Evolutionary conservation across 2,888 invertebrate genomes (phyloP).

Genomic region (Dryomyza anilis): DNA sequence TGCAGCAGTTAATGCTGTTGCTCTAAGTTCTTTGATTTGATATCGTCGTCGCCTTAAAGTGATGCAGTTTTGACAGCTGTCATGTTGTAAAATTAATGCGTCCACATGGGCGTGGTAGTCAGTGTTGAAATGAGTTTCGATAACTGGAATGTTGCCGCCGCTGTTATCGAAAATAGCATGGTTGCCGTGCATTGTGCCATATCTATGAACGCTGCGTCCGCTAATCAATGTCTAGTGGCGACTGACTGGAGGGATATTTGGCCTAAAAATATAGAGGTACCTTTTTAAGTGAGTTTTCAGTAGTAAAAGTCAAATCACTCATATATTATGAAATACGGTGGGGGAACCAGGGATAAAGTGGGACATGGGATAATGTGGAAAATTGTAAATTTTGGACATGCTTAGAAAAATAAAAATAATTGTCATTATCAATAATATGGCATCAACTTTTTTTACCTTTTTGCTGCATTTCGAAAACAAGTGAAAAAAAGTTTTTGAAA

Average conservation of each 20-base stretch:
- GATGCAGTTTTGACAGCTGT: constrained; percentile 17
- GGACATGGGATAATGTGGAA: no score
- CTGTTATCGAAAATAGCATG: constrained; percentile 1
- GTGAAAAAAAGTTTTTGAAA: no score
- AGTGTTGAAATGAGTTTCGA: neutral
- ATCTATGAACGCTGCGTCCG: constrained; percentile 3
- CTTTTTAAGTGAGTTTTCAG: no score
- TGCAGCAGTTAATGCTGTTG: constrained; percentile 6
- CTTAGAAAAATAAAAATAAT: no score
- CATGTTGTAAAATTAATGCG: constrained; percentile 14
- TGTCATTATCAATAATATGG: no score
- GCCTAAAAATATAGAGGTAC: no score
- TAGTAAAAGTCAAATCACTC: no score
- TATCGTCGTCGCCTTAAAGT: constrained; percentile 15
- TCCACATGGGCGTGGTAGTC: neutral
- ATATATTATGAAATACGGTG: no score
- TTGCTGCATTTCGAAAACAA: no score
- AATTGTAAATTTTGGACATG: no score
- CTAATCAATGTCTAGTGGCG: neutral
- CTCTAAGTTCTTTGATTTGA: neutral
- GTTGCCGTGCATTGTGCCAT: constrained; percentile 29
- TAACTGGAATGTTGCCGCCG: neutral
- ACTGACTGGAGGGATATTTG: neutral
- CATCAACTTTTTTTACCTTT: no score
- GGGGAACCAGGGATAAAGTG: no score